Conservation (phyloP, 2,888 invertebrate genomes). For the Urechis unicinctus region DNA sequence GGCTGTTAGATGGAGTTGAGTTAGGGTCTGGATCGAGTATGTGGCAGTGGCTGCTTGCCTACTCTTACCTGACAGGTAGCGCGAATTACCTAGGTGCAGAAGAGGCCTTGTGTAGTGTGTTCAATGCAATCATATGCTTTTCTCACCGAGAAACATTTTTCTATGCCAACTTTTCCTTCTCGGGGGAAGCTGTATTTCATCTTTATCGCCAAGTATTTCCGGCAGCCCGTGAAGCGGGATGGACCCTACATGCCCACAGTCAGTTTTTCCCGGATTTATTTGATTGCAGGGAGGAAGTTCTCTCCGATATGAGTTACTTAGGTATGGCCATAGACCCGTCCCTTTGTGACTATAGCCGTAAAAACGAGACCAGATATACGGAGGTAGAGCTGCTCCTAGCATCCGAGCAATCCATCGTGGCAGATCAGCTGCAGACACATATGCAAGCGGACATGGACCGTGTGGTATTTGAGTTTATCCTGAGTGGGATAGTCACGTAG, state of each 20-base stretch:
- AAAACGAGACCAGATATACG: slow-evolving; percentile 21
- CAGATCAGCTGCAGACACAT: not conserved
- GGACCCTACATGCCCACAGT: slow-evolving; percentile 13
- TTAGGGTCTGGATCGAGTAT: slow-evolving; percentile 1
- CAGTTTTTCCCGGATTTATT: slow-evolving; percentile 19
- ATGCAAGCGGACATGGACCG: slow-evolving; percentile 9
- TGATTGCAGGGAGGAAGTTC: slow-evolving; percentile 17
- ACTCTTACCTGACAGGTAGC: slow-evolving; percentile 21
- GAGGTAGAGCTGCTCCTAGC: slow-evolving; percentile 17
- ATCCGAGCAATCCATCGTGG: slow-evolving; percentile 14
- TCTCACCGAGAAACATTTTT: slow-evolving; percentile 23
- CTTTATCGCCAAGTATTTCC: slow-evolving; percentile 22
- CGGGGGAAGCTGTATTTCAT: slow-evolving; percentile 22
- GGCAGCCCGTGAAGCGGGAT: slow-evolving; percentile 10
- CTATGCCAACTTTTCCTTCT: slow-evolving; percentile 24
- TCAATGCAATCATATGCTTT: slow-evolving; percentile 23
- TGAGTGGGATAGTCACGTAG: slow-evolving; percentile 10
- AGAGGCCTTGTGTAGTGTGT: slow-evolving; percentile 23
- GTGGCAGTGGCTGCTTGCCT: slow-evolving; percentile 16
- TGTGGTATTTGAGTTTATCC: slow-evolving; percentile 10
- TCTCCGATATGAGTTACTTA: slow-evolving; percentile 17
- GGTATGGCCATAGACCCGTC: slow-evolving; percentile 19
- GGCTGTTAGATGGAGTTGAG: slow-evolving; percentile 10
- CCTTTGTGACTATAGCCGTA: slow-evolving; percentile 19
- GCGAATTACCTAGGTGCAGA: slow-evolving; percentile 23